These are phyloP conservation scores for Lipotes vexillifer DNA, from an alignment of 2,113 vertebrate genomes.

Conservation along the genomic window DNA sequence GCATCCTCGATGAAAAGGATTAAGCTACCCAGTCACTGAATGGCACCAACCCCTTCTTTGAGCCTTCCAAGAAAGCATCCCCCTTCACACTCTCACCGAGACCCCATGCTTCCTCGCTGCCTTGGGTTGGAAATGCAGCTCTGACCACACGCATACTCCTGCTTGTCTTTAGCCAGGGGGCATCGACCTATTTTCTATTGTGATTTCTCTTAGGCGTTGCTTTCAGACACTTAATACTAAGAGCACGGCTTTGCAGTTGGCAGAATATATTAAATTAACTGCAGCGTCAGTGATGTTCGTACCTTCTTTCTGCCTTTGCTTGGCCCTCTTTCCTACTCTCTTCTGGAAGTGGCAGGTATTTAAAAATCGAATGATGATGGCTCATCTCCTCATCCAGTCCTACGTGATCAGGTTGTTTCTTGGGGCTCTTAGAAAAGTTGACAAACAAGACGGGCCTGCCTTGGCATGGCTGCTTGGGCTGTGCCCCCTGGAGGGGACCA, in stretches of 20 bases:
- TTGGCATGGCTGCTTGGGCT: neutral
- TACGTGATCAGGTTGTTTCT: too few species aligned
- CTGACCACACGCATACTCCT: neutral
- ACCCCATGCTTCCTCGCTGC: fast-evolving
- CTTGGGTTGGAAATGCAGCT: neutral
- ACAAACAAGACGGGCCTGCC: neutral
- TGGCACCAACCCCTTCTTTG: too few species aligned
- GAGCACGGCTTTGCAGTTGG: fast-evolving
- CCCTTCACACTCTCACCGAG: neutral
- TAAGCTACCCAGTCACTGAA: neutral
- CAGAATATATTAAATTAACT: neutral
- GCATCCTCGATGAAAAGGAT: neutral
- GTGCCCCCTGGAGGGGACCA: neutral
- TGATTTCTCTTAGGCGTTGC: neutral
- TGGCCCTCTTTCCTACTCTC: neutral
- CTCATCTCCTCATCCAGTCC: neutral
- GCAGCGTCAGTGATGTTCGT: fast-evolving
- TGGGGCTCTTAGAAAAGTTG: neutral
- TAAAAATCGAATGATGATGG: neutral
- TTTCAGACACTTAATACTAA: fast-evolving
- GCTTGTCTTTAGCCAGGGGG: neutral
- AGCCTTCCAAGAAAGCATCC: neutral
- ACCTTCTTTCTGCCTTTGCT: neutral
- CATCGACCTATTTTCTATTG: neutral
- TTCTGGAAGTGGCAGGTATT: too few species aligned